phyloP scores from a whole-genome alignment of 2,113 vertebrate genomes.

The Engystomops pustulosus region DNA sequence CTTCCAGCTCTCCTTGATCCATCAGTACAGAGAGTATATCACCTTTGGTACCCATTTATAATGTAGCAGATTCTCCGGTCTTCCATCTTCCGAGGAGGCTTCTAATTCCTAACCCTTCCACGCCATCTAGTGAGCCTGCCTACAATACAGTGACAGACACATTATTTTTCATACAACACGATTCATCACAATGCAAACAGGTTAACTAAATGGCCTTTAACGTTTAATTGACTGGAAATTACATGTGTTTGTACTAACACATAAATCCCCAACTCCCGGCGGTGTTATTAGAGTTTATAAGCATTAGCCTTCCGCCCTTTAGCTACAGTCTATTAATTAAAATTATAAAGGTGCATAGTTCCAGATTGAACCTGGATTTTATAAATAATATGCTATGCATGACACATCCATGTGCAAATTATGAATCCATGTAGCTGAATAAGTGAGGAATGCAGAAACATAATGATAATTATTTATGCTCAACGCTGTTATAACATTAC shows the following conservation, averaged over 20 bases:
- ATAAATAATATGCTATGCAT: not conserved
- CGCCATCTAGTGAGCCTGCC: constrained; percentile 45
- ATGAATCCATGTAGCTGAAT: not conserved
- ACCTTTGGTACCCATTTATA: not conserved
- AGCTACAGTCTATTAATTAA: constrained; percentile 8
- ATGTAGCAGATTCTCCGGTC: not conserved
- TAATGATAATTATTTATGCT: no score
- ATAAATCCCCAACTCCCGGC: constrained; percentile 27
- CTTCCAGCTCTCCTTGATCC: not conserved
- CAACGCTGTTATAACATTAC: no score
- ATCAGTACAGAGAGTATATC: not conserved
- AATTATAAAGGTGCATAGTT: not conserved
- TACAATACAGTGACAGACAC: not conserved
- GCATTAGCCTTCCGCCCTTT: not conserved
- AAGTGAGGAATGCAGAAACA: no score
- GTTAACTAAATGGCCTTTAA: constrained; percentile 8
- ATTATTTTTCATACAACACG: not conserved
- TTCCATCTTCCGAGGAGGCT: not conserved
- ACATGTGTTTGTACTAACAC: constrained; percentile 16
- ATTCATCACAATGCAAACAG: constrained; percentile 12
- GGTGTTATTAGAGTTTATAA: constrained; percentile 16
- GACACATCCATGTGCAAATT: not conserved
- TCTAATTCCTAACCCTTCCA: constrained; percentile 36
- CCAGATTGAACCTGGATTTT: not conserved
- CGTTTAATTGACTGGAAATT: constrained; percentile 36